Evolutionary conservation across 2,888 invertebrate species (phyloP).

Genomic region (Stenurella melanura): DNA sequence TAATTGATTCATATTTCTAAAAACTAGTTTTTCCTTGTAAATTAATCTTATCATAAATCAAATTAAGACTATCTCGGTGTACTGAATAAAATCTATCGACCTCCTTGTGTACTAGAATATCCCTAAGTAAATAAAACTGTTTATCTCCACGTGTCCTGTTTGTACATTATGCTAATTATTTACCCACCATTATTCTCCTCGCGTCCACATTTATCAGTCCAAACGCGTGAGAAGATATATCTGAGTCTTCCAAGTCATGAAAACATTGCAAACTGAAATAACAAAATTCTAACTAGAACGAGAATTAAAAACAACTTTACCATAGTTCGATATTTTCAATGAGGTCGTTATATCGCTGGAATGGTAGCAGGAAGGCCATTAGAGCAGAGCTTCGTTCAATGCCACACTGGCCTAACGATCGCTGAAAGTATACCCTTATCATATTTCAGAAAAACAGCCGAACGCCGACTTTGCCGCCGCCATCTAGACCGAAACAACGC

Average conservation of each 20-base stretch:
- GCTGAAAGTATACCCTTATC: slow-evolving; percentile 1
- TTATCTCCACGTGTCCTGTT: neutral
- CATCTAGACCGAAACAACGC: neutral
- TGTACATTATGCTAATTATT: neutral
- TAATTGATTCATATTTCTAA: no score
- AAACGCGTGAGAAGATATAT: neutral
- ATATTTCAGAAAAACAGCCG: slow-evolving; percentile 1
- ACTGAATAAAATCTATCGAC: no score
- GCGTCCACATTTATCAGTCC: neutral
- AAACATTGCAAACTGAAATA: neutral
- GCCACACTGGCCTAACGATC: slow-evolving; percentile 7
- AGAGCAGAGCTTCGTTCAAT: neutral
- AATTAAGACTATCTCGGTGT: no score
- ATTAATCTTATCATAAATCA: no score
- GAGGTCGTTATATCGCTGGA: neutral
- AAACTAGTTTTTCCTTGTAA: no score
- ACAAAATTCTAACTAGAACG: neutral
- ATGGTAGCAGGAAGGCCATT: neutral
- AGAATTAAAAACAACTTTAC: slow-evolving; percentile 4
- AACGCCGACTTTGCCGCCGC: neutral
- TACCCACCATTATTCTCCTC: neutral
- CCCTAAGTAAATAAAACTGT: neutral
- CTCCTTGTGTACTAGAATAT: no score
- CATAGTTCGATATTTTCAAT: slow-evolving; percentile 7
- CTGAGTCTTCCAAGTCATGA: neutral